Conservation (phyloP, 2,797 vertebrate species). For the Etheostoma nigrum region DNA sequence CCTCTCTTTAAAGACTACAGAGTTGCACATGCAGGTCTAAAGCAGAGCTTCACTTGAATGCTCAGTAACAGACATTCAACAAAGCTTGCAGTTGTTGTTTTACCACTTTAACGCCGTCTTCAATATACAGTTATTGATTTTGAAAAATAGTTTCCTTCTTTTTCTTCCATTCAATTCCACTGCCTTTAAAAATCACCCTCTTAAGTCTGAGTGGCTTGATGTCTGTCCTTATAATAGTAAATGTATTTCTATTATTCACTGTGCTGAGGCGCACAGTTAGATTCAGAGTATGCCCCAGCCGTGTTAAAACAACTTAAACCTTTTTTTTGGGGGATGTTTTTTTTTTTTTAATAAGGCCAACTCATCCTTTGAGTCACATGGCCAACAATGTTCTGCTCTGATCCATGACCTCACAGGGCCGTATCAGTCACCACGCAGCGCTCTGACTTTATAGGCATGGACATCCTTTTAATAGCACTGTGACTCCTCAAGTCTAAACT, state of each 20-base stretch:
- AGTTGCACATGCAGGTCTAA: not conserved
- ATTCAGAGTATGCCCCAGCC: slow-evolving; percentile 10
- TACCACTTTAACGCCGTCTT: slow-evolving; percentile 19
- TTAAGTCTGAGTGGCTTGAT: slow-evolving; percentile 53
- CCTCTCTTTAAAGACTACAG: not conserved
- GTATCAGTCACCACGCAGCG: slow-evolving; percentile 38
- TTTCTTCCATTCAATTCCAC: slow-evolving; percentile 34
- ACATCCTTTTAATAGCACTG: slow-evolving; percentile 49
- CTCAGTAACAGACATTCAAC: slow-evolving; percentile 18
- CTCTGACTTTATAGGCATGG: not conserved
- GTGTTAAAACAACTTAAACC: not conserved
- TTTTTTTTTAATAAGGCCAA: slow-evolving; percentile 47
- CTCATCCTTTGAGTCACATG: slow-evolving; percentile 45
- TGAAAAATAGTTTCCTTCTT: slow-evolving; percentile 29
- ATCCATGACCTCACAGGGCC: slow-evolving; percentile 49
- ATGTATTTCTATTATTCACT: slow-evolving; percentile 61
- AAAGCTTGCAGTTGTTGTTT: slow-evolving; percentile 34
- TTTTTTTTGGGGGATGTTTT: slow-evolving; percentile 21
- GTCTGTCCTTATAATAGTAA: slow-evolving; percentile 46
- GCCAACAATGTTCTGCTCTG: slow-evolving; percentile 19
- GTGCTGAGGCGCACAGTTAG: slow-evolving; percentile 12
- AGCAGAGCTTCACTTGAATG: slow-evolving; percentile 14
- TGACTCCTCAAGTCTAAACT: slow-evolving; percentile 30
- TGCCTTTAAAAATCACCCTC: slow-evolving; percentile 46
- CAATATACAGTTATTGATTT: slow-evolving; percentile 30